These are phyloP conservation scores for Unio delphinus DNA, from an alignment of 2,888 invertebrate species.

Conservation along the genomic window DNA sequence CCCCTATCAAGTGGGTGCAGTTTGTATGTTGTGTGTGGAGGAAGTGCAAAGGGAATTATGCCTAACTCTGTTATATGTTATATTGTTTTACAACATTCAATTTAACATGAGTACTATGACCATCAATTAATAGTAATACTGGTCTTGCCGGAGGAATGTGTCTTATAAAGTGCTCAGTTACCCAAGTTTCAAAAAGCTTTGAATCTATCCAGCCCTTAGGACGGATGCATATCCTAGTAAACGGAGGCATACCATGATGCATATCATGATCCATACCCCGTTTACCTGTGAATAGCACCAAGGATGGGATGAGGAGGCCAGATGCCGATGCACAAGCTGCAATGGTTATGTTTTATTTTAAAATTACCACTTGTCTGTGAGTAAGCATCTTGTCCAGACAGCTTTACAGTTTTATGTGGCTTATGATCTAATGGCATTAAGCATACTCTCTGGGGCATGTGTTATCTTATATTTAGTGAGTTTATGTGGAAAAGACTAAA, in stretches of 20 bases:
- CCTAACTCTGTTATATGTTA: constrained; percentile 43
- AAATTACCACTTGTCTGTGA: constrained; percentile 2
- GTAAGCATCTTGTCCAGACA: constrained; percentile 3
- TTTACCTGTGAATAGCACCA: constrained; percentile 52
- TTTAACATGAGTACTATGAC: constrained; percentile 55
- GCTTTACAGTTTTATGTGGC: constrained; percentile 2
- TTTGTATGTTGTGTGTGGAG: too few relatives aligned
- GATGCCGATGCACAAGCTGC: constrained; percentile 9
- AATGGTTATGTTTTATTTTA: constrained; percentile 6
- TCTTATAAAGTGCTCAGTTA: constrained; percentile 64
- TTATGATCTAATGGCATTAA: not conserved
- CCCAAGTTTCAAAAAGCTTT: constrained; percentile 39
- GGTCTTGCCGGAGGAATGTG: constrained; percentile 1
- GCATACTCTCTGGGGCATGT: too few relatives aligned
- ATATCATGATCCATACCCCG: constrained; percentile 46
- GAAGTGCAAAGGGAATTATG: constrained; percentile 61
- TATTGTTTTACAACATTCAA: constrained; percentile 53
- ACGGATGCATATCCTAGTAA: constrained; percentile 47
- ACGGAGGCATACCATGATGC: constrained; percentile 55
- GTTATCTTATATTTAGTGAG: too few relatives aligned
- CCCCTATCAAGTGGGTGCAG: not conserved
- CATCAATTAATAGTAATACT: constrained; percentile 62
- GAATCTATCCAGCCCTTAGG: constrained; percentile 56
- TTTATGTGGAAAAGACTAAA: too few relatives aligned
- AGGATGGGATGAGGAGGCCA: constrained; percentile 27